These are phyloP conservation scores for Antheraea yamamai DNA, from an alignment of 2,888 invertebrate genomes.

Conservation along the genomic window DNA sequence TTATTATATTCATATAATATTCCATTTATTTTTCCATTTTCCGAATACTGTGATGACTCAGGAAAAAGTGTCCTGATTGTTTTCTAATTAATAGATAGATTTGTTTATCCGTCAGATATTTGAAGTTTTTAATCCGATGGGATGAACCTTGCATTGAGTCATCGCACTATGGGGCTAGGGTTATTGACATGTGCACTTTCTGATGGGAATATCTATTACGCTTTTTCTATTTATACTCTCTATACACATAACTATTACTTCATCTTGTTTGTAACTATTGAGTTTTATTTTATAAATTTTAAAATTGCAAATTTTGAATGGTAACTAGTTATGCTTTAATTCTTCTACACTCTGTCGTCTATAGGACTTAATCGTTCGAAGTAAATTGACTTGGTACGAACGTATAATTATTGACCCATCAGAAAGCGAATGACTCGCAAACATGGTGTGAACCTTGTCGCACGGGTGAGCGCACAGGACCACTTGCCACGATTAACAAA, in stretches of 20 bases:
- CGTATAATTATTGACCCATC: background rate
- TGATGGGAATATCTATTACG: slow-evolving; percentile 31
- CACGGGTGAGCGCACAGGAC: background rate
- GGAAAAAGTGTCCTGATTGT: slow-evolving; percentile 45
- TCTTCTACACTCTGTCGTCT: background rate
- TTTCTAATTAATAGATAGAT: slow-evolving; percentile 21
- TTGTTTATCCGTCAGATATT: slow-evolving; percentile 27
- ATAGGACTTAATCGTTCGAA: background rate
- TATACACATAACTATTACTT: background rate
- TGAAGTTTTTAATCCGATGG: slow-evolving; percentile 53
- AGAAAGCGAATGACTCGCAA: slow-evolving; percentile 1
- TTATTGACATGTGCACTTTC: slow-evolving; percentile 27
- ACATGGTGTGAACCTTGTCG: slow-evolving; percentile 5
- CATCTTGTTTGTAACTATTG: background rate
- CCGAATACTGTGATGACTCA: slow-evolving; percentile 79
- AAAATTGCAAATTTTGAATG: background rate
- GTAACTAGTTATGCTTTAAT: background rate
- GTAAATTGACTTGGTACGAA: background rate
- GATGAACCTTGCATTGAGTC: slow-evolving; percentile 82
- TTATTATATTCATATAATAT: slow-evolving; percentile 59
- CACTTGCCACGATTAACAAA: slow-evolving; percentile 7
- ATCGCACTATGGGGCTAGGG: slow-evolving; percentile 79
- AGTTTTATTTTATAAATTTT: background rate
- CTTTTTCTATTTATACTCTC: background rate
- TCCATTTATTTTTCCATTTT: slow-evolving; percentile 49